phyloP scores from a whole-genome alignment of 2,113 vertebrate genomes.

The Podarcis muralis region DNA sequence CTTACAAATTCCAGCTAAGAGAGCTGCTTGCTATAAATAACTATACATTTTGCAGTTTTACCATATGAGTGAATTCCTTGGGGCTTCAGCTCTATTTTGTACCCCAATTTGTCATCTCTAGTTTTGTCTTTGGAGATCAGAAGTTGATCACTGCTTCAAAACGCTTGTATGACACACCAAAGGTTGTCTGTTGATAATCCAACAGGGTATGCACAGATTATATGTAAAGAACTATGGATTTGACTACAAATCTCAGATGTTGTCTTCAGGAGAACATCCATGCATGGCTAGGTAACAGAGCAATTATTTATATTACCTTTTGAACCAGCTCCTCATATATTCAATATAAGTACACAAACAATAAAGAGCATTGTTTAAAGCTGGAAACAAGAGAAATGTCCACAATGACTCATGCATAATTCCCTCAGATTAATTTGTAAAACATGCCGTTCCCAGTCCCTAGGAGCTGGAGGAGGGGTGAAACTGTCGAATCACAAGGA shows the following conservation, averaged over 20 bases:
- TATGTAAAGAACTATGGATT: neutral
- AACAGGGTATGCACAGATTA: neutral
- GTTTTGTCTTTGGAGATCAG: neutral
- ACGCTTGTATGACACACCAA: neutral
- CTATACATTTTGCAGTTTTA: neutral
- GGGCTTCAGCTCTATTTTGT: neutral
- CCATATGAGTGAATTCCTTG: neutral
- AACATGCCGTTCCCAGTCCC: slow-evolving; percentile 5
- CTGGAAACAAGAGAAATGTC: slow-evolving; percentile 23
- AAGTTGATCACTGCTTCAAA: neutral
- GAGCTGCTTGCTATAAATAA: neutral
- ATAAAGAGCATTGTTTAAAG: slow-evolving; percentile 9
- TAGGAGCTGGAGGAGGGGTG: neutral
- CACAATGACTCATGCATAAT: neutral
- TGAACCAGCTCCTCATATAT: slow-evolving; percentile 7
- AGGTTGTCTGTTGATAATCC: neutral
- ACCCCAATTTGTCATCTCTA: neutral
- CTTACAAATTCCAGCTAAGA: neutral
- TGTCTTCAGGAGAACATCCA: neutral
- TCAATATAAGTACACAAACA: neutral
- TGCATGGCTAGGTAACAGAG: neutral
- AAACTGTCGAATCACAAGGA: neutral
- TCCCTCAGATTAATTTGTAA: slow-evolving; percentile 24
- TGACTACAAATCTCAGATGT: neutral
- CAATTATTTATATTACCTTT: neutral